A percentile compares a stretch with the other conserved stretches of the same genome.
Evolutionary conservation across 2,888 invertebrate genomes (phyloP).

Genomic region (Tachina lurida): DNA sequence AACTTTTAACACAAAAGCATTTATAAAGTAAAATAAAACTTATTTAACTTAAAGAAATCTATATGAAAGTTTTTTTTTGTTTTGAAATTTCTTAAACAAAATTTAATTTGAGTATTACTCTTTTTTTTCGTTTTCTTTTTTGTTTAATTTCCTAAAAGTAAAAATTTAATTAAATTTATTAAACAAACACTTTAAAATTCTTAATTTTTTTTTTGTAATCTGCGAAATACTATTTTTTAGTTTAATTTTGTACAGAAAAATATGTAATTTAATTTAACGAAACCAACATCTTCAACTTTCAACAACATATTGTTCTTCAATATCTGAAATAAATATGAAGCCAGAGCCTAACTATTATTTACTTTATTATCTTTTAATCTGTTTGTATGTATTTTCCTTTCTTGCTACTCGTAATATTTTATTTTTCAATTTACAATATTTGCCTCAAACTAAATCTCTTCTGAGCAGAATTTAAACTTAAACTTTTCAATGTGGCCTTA

Average conservation of each 20-base stretch:
- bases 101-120: too few relatives aligned
- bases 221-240: too few relatives aligned
- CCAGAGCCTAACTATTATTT: neutral
- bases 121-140: too few relatives aligned
- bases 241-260: neutral
- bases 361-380: constrained; percentile 49
- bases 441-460: constrained; percentile 38
- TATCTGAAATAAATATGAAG: neutral
- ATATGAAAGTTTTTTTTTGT: too few relatives aligned
- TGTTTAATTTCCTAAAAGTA: neutral
- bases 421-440: constrained; percentile 16
- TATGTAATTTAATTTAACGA: constrained; percentile 7
- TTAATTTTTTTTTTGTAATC: too few relatives aligned
- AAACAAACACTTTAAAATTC: neutral
- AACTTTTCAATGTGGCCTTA: constrained; percentile 46
- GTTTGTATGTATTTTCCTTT: neutral
- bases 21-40: too few relatives aligned
- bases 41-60: too few relatives aligned
- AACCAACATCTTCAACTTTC: neutral
- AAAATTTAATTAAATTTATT: neutral
- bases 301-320: neutral
- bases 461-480: constrained; percentile 40
- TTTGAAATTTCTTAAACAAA: too few relatives aligned
- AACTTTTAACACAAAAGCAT: neutral
- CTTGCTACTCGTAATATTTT: neutral